Base-by-base conservation (phyloP, 2,113 vertebrate genomes). In the Catagonus wagneri region DNA sequence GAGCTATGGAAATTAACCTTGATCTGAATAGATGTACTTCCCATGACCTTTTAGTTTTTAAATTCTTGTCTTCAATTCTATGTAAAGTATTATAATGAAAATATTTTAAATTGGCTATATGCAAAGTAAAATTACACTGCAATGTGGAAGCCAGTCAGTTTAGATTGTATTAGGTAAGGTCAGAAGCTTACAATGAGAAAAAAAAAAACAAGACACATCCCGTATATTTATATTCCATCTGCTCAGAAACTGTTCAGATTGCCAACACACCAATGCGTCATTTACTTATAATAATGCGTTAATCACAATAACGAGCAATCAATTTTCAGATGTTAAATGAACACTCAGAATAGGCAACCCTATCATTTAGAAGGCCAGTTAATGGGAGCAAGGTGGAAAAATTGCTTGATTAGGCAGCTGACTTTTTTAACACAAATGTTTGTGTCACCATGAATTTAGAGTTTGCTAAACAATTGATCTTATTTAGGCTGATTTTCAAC, bases 401-500 rank as follows among this genome's bases (percentile, higher is more conserved):
- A 86, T 80, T 75, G 54, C 69, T 89, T 98, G 72, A 98, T 97
- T 96, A 96, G 92, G 92, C 34, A 83, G 19, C 19, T 97, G 94
- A 95, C 94, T 98, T 94, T 96, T 95, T 90, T 71, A 97, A 95
- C 65, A 92, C 80, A 89, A 95, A 97, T 98, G 90, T 97, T 97
- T 94, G 71, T 94, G 29, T 88, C 34, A 6, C 61, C 15, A 34
- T 76, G 78, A 95, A 95, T 96, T 95, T 92, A 52, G 14, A 96
- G 83, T 61, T 36, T 89, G 78, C 83, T 78, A 95, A 96, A 93
- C 76, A 97, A 71, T 16, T 90, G 52, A 86, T 44, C 14, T 76
- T 91, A 27, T 89, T 95, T 56, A 83, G 76, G 29, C 39, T 83
- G 60, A 71, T 91, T 96, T 94, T 91, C 9, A 69, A 34, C 32